Evolutionary conservation across 2,113 vertebrate species (phyloP).

Genomic region (Alexandromys fortis): DNA sequence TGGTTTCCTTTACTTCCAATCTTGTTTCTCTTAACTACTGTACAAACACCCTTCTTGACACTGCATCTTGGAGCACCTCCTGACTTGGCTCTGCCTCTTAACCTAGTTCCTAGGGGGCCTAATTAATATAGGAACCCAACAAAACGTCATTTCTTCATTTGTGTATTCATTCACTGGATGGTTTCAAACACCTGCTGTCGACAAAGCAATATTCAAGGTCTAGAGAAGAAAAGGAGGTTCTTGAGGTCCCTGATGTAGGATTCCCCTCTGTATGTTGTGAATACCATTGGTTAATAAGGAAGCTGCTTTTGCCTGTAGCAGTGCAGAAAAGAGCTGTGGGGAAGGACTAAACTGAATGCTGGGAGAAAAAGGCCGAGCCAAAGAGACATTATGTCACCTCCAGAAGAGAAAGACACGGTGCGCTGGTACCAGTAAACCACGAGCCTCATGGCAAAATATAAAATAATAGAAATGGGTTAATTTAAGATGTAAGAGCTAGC

Average conservation of each 20-base stretch:
- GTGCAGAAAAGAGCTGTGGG: no score
- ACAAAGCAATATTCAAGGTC: background rate
- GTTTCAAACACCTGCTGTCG: background rate
- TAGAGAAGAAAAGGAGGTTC: background rate
- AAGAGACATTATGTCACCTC: no score
- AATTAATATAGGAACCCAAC: background rate
- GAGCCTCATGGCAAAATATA: no score
- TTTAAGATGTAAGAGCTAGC: no score
- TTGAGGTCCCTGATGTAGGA: background rate
- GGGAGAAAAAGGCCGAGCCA: no score
- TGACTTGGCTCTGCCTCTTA: background rate
- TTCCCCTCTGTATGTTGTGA: no score
- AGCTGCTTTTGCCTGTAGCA: no score
- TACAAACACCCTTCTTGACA: background rate
- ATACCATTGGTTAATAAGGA: no score
- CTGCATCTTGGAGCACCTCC: background rate
- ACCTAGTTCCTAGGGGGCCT: background rate
- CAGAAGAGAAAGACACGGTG: no score
- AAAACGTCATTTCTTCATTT: background rate
- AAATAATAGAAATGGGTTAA: no score
- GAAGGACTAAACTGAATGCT: no score
- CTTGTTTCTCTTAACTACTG: background rate
- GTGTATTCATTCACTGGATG: background rate
- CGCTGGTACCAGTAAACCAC: no score
- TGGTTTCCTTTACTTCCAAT: background rate